Evolutionary conservation across 2,888 invertebrate species (phyloP).

Genomic region (Lottia scabra): DNA sequence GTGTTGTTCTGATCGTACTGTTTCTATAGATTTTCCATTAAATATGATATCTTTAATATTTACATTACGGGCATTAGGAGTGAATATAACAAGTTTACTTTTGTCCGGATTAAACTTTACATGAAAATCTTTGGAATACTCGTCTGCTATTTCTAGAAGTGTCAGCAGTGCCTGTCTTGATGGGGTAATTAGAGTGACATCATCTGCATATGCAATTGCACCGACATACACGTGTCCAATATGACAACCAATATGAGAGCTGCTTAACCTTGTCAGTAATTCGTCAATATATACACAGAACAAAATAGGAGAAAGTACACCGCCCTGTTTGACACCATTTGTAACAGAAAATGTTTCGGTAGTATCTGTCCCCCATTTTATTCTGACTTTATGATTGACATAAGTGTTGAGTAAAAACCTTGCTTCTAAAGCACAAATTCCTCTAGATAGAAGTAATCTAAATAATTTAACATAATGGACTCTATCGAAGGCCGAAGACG

Average conservation of each 20-base stretch:
- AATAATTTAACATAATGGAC: background rate
- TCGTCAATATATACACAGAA: constrained; percentile 20
- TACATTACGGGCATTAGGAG: background rate
- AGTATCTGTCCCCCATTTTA: background rate
- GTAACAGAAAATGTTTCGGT: constrained; percentile 9
- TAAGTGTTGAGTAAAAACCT: background rate
- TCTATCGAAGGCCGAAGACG: background rate
- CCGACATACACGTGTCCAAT: constrained; percentile 7
- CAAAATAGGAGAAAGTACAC: constrained; percentile 11
- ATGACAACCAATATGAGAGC: constrained; percentile 9
- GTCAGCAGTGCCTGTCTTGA: background rate
- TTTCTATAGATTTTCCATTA: background rate
- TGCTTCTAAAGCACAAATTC: background rate
- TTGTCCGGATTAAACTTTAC: background rate
- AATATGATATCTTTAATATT: background rate
- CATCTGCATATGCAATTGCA: constrained; percentile 26
- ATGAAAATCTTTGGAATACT: background rate
- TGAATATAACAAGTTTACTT: constrained; percentile 1
- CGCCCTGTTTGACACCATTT: constrained; percentile 15
- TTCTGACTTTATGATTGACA: background rate
- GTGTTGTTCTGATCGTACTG: background rate
- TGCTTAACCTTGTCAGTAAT: constrained; percentile 8
- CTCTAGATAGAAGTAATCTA: background rate
- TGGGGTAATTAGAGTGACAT: constrained; percentile 12
- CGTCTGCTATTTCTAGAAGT: background rate